Base-by-base conservation (phyloP, 1,140 invertebrate species). In the Drosophila orena region DNA sequence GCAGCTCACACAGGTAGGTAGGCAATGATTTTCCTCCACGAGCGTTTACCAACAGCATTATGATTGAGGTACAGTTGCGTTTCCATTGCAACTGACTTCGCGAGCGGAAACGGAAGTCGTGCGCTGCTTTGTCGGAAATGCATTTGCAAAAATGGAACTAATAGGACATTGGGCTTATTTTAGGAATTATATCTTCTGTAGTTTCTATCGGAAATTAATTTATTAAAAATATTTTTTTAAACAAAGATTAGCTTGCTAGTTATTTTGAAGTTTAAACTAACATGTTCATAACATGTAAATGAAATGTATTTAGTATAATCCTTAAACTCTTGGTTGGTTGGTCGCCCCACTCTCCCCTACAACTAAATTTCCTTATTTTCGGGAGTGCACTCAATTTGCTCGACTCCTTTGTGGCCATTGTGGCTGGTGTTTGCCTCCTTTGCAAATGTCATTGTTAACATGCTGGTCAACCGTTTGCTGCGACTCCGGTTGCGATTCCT, bases 91-190 rank as follows among this genome's bases (percentile, higher is more conserved):
- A 43, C 5, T 50, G 64, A 15, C 22, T 2, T 37, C n/a, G 6
- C 7, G 4, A 46, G n/a, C 35, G 72, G 71, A 75, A 76, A 53
- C 72, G 60, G 60, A 75, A 76, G 46, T 37, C 58, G 61, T 40
- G 60, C 47, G 47, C 22, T 20, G 60, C 30, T 57, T 57, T 15
- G 27, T 20, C 3, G 37, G 20, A 38, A 35, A 6, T 50, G 22
- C 43, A 47, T 10, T 17, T 3, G 15, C 4, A n/a, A 34, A 49
- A 49, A 49, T 17, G 4, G 0, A 4, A 4, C 24, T 24, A 24
- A 24, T 5, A 20, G 27, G 2, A 30, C 7, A 30, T 8, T 7
- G 7, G 6, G 7, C 2, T 8, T 30, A 30, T 8, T 27, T 2
- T 8, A 2, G 27, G 8, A 30, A 30, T 30, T 8, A 8, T 30